Evolutionary conservation across 30 jellyfish, hydroid and myxozoan genomes (phyloP), one percentile per base, ranked within the genome.

Genomic region (Aurelia aurita): DNA sequence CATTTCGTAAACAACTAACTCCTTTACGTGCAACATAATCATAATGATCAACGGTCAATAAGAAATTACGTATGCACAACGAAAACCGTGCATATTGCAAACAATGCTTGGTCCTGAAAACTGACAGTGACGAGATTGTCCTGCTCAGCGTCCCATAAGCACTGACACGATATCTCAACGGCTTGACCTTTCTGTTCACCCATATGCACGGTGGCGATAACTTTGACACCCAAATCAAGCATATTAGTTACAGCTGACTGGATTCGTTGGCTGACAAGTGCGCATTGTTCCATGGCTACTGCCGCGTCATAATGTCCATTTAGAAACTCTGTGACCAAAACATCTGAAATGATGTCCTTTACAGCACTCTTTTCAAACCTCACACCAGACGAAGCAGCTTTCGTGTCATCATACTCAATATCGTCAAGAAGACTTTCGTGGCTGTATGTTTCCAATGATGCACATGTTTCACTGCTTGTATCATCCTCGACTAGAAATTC

Each of bases 101-200:
- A 88, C 49, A 65, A 77, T 12, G 97, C 62, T 31, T 69, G 82
- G 57, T 88, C 88, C 69, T 88, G 92, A 65, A 88, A 88, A 65
- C 90, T 88, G 32, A 88, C 90, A 49, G 90, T 88, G 72, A 88
- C 90, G 58, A 88, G 57, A 45, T 88, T 79, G 89, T 88, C 97
- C 14, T 39, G 71, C 34, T 88, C 97, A 34, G 90, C 88, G 35
- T 88, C 97, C 97, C 97, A 88, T 55, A 88, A 65, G 47, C 97
- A 88, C 49, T 88, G 97, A 79, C 97, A 88, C n/a, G 91, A 75
- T 25, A 78, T 75, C 67, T 79, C 89, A 29, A 74, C 97, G 19
- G 90, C 90, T 61, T 77, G 91, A 59, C 90, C 97, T 72, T 63
- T 88, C 79, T 87, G 96, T 43, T 79, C 90, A 19, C 97, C 97